These are phyloP conservation scores for Poecilia latipinna DNA, from an alignment of 2,113 vertebrate genomes.

Conservation along the genomic window DNA sequence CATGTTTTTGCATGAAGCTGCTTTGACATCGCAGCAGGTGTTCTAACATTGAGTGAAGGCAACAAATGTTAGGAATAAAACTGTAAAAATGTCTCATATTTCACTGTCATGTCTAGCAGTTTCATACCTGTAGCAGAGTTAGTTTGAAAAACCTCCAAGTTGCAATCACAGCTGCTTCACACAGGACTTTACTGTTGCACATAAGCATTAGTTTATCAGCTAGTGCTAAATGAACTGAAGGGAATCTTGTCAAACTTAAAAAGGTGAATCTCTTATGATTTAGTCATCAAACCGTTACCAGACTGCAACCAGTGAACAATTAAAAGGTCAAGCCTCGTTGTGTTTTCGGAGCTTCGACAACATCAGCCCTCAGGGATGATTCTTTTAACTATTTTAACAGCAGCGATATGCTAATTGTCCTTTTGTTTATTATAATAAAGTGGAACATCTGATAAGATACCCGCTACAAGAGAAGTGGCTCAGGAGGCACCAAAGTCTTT, in stretches of 20 bases:
- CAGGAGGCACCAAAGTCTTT: conserved; percentile 9
- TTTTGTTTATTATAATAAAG: neutral
- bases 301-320: neutral
- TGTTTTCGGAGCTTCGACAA: conserved; percentile 6
- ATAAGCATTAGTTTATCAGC: too few species aligned
- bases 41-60: neutral
- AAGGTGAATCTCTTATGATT: neutral
- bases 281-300: neutral
- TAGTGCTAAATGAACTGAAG: neutral
- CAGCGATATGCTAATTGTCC: neutral
- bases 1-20: conserved; percentile 1
- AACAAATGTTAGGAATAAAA: neutral
- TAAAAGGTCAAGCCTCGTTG: neutral
- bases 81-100: neutral
- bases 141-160: neutral
- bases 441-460: neutral
- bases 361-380: neutral
- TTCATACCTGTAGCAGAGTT: neutral
- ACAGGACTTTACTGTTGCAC: too few species aligned
- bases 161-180: neutral
- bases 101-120: neutral
- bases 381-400: neutral
- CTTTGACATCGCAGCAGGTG: neutral
- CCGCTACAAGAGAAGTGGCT: conserved; percentile 5
- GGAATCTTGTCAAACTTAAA: neutral